These are phyloP conservation scores for Lymantria dispar DNA, from an alignment of 2,888 invertebrate species.

Conservation along the genomic window DNA sequence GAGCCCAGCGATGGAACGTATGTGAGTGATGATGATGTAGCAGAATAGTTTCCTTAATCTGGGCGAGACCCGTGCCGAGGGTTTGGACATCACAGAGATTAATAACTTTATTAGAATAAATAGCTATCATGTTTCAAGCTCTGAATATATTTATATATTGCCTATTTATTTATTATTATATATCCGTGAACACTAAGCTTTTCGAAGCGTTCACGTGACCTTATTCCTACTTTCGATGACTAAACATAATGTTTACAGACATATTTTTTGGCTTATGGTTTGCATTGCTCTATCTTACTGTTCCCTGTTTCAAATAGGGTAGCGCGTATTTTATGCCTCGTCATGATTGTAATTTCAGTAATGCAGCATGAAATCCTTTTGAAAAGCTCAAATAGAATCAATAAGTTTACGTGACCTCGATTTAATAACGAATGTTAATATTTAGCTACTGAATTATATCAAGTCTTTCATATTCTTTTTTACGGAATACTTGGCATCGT, in stretches of 20 bases:
- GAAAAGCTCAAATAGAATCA: neutral
- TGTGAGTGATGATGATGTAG: too few relatives aligned
- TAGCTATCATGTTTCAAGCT: too few relatives aligned
- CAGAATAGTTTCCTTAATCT: too few relatives aligned
- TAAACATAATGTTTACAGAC: conserved; percentile 34
- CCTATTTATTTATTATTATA: conserved; percentile 8
- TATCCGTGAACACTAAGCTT: conserved; percentile 17
- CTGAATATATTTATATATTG: neutral
- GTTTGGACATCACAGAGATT: too few relatives aligned
- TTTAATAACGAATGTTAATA: neutral
- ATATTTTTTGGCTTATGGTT: conserved; percentile 41
- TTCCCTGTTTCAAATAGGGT: conserved; percentile 10
- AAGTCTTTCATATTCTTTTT: conserved; percentile 50
- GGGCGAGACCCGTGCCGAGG: too few relatives aligned
- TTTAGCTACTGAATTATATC: neutral
- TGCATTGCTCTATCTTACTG: conserved; percentile 27
- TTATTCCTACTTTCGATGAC: conserved; percentile 33
- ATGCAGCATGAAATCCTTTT: conserved; percentile 12
- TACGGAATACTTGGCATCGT: conserved; percentile 69
- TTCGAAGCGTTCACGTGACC: conserved; percentile 26
- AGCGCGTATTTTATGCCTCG: conserved; percentile 10
- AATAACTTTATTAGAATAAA: too few relatives aligned
- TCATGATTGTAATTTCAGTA: conserved; percentile 34
- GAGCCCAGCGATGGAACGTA: too few relatives aligned
- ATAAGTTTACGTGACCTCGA: neutral